Base-by-base conservation (phyloP, 2,797 vertebrate species). In the Enteromius mattozi region DNA sequence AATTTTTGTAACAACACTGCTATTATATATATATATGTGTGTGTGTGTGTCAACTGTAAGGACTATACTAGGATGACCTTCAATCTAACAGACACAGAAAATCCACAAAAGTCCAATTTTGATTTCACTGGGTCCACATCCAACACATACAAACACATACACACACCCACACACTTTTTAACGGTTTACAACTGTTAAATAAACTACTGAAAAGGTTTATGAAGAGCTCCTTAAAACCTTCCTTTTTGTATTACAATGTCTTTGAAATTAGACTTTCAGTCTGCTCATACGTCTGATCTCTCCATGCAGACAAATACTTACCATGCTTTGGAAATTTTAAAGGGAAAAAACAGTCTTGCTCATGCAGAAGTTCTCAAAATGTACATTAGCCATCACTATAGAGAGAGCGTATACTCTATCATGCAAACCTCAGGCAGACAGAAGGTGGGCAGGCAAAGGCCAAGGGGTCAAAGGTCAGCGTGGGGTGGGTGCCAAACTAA, bases 341-440 rank as follows among this genome's bases (percentile, higher is more conserved):
- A 37, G 3, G 1, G 13, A 6, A 19, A 12, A 49, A 59, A 8
- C 1, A 30, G 68, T 13, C 40, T 56, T 24, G 16, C 33, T 69
- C 82, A 84, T 84, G 82, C 82, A 78, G 51, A 35, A 19, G 35
- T 27, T 70, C 54, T 49, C 51, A 66, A 75, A 77, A 54, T 3
- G 45, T 30, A 40, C 33, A 66, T 83, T 37, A 66, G 51, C 6
- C 74, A 84, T n/a, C 47, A 77, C 61, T 77, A 77, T 10, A 85
- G 54, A 72, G 35, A 83, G 71, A 80, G 74, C 74, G 51, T 88
- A 47, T 87, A 85, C 85, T 81, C 86, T 85, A 87, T 87, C 91
- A 93, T 93, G 92, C 92, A 92, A 82, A 81, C 82, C 78, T 85
- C 87, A 92, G 83, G 89, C 89, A 88, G 84, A 87, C 84, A 91